These are phyloP conservation scores for Solea senegalensis DNA, from an alignment of 2,113 vertebrate species.

Conservation along the genomic window DNA sequence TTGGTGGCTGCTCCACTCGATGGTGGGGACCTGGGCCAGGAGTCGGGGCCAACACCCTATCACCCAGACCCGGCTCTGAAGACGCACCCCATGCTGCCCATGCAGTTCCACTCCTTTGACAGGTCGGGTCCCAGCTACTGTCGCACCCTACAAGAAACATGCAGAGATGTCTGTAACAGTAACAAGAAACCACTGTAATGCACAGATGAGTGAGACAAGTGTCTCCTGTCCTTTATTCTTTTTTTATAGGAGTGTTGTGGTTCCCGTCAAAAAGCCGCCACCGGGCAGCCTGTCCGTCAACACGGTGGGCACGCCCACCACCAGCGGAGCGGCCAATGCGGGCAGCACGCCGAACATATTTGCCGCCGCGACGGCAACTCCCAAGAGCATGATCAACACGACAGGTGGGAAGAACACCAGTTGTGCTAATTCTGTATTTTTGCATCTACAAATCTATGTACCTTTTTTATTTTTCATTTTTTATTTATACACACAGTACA, in stretches of 20 bases:
- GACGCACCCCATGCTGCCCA: conserved; percentile 94
- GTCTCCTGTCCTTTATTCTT: not conserved
- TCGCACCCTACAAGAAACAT: conserved; percentile 8
- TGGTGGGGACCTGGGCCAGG: conserved; percentile 89
- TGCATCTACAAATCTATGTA: not conserved
- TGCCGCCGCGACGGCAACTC: conserved; percentile 92
- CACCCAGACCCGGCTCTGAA: conserved; percentile 95
- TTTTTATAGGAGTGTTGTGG: conserved; percentile 90
- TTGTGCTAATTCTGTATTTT: not conserved
- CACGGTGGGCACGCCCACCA: conserved; percentile 90
- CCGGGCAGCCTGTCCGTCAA: conserved; percentile 95
- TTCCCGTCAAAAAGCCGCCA: conserved; percentile 96
- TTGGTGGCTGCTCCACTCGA: conserved; percentile 95
- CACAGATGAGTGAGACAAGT: not conserved
- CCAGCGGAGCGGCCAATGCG: conserved; percentile 84
- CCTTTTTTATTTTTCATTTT: not conserved
- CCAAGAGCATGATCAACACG: conserved; percentile 99
- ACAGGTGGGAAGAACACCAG: conserved; percentile 70
- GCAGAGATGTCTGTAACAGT: not conserved
- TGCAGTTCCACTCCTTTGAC: conserved; percentile 99
- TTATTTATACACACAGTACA: no score
- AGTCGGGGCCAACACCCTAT: conserved; percentile 88
- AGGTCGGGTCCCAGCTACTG: conserved; percentile 78
- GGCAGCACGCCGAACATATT: conserved; percentile 96
- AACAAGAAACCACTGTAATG: not conserved